Conservation (phyloP, 1,140 invertebrate species). For the Drosophila nebulosa region DNA sequence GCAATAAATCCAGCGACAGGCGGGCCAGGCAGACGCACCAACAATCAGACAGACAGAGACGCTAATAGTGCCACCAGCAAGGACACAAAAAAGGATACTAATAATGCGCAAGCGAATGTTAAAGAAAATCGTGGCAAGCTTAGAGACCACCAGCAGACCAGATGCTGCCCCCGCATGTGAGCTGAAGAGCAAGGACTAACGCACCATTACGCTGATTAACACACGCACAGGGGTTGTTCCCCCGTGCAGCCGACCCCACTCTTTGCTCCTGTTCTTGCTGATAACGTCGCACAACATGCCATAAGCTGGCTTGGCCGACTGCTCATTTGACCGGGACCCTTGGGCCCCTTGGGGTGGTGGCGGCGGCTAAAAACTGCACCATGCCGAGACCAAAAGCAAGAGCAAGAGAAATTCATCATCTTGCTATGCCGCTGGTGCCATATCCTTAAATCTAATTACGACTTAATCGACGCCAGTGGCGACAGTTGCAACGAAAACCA, state of each 20-base stretch:
- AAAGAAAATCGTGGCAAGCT: slow-evolving; percentile 61
- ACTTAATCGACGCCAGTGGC: slow-evolving; percentile 80
- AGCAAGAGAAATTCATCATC: slow-evolving; percentile 73
- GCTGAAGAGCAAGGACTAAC: slow-evolving; percentile 47
- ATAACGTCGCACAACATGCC: slow-evolving; percentile 76
- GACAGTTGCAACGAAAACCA: slow-evolving; percentile 72
- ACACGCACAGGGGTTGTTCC: slow-evolving; percentile 70
- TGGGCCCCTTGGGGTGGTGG: slow-evolving; percentile 46
- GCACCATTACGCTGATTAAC: slow-evolving; percentile 80
- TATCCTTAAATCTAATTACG: slow-evolving; percentile 81
- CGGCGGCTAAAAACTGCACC: slow-evolving; percentile 18
- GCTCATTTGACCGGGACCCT: slow-evolving; percentile 59
- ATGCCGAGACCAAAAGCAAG: slow-evolving; percentile 27
- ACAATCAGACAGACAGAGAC: slow-evolving; percentile 41
- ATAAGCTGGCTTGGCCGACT: slow-evolving; percentile 64
- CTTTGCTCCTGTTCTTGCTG: slow-evolving; percentile 42
- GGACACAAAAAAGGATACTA: slow-evolving; percentile 72
- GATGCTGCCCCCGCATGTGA: slow-evolving; percentile 30
- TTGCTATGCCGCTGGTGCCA: slow-evolving; percentile 77
- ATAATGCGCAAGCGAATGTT: slow-evolving; percentile 68
- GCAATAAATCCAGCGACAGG: slow-evolving; percentile 80
- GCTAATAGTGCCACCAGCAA: slow-evolving; percentile 76
- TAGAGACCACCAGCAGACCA: slow-evolving; percentile 55
- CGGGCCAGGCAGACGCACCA: slow-evolving; percentile 8
- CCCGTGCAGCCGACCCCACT: background rate